Conservation (phyloP, 2,888 invertebrate genomes). For the Sinotaia quadrata region DNA sequence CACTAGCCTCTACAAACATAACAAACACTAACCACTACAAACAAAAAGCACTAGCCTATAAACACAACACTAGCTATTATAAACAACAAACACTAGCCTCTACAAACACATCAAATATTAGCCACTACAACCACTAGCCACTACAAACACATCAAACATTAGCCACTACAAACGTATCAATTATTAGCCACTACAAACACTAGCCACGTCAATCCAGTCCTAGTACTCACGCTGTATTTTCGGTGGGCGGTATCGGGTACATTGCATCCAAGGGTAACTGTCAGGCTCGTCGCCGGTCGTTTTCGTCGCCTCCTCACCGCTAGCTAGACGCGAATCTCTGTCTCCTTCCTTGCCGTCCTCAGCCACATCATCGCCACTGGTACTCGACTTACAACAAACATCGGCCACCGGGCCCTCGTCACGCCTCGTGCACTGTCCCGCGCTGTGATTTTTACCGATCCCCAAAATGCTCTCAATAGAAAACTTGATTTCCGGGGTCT, state of each 20-base stretch:
- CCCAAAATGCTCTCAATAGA: slow-evolving; percentile 54
- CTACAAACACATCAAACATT: too few relatives aligned
- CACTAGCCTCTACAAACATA: too few relatives aligned
- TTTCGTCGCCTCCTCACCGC: neutral
- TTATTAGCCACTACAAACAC: too few relatives aligned
- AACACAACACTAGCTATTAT: too few relatives aligned
- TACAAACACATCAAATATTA: too few relatives aligned
- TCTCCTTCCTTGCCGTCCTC: slow-evolving; percentile 1
- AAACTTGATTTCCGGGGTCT: slow-evolving; percentile 42
- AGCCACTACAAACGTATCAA: too few relatives aligned
- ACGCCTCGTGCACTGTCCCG: neutral
- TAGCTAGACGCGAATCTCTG: neutral
- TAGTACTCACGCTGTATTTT: slow-evolving; percentile 68
- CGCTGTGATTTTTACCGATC: neutral
- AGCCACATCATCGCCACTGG: neutral
- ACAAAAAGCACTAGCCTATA: too few relatives aligned
- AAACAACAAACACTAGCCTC: too few relatives aligned
- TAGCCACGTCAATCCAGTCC: too few relatives aligned
- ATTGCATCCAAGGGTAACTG: slow-evolving; percentile 66
- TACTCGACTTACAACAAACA: neutral
- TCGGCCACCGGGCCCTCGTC: neutral
- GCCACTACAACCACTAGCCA: too few relatives aligned
- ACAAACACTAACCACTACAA: too few relatives aligned
- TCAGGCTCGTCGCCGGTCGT: slow-evolving; percentile 2
- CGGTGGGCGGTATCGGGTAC: slow-evolving; percentile 69